Evolutionary conservation across 2,888 invertebrate genomes (phyloP), one percentile per base, ranked within the genome.

Genomic region (Hylaea fasciaria): DNA sequence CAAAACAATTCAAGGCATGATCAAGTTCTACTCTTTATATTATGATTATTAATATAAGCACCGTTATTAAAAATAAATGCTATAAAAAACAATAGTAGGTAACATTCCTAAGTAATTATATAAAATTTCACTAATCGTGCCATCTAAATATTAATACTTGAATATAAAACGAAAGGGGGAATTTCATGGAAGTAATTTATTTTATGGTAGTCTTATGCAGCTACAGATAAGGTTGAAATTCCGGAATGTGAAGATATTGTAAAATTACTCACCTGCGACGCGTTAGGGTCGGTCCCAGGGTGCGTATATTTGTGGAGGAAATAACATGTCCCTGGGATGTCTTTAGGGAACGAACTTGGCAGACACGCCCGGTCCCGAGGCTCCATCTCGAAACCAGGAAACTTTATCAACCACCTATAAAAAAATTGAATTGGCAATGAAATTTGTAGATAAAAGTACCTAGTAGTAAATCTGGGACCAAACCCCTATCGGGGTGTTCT

Each of bases 281-380:
- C 91, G 4, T 87, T 90, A 8, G 88, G 86, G 52, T 94, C 93
- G 37, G 96, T 89, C 7, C 94, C 93, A 0, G 95, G 95, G 84
- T 97, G 96, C 63, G 93, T 93, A 91, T 97, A 98, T 71, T 94
- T 95, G 76, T 95, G 95, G 54, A 98, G 93, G 86, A 98, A 98
- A 89, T 98, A 95, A 82, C 97, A 97, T 37, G 96, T 97, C 69
- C 96, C 97, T 45, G 95, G 94, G 57, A 95, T 95, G 77, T 95
- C 94, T 73, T 94, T 93, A 45, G 96, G 96, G 89, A 97, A 97
- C 75, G 96, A 97, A 85, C 95, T 96, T 10, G 98, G 98, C 71
- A 98, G 94, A 86, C 95, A 96, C 58, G 94, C 94, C 44, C 95
- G 94, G 75, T 95, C 94, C 68, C 98, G 94, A 12, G 95, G 93